A percentile compares a stretch with the other conserved stretches of the same genome.
These are phyloP conservation scores for Brachyalestes nurse DNA, from an alignment of 2,797 vertebrate species.

Conservation along the genomic window DNA sequence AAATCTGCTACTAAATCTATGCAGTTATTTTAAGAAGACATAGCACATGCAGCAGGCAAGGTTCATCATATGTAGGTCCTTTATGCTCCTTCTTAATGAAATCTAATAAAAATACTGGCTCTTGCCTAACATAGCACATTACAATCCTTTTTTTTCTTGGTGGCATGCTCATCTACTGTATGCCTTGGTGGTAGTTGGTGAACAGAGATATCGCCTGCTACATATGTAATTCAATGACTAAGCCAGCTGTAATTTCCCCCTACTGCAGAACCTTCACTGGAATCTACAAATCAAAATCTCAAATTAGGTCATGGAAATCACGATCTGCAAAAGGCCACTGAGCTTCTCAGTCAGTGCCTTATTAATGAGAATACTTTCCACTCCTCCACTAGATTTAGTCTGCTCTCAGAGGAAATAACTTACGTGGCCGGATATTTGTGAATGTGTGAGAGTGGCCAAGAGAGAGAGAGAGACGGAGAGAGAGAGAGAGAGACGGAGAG, in stretches of 20 bases:
- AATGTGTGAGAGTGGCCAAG: neutral
- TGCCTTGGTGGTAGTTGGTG: neutral
- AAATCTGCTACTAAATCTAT: neutral
- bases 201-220: neutral
- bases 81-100: no score
- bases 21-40: neutral
- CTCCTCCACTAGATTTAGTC: conserved; percentile 63
- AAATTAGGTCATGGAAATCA: conserved; percentile 48
- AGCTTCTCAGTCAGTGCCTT: conserved; percentile 58
- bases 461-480: conserved; percentile 42
- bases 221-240: conserved; percentile 29
- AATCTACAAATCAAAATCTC: conserved; percentile 41
- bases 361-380: conserved; percentile 73
- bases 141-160: neutral
- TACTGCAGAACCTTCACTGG: conserved; percentile 5
- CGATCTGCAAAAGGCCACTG: conserved; percentile 45
- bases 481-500: no score
- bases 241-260: neutral
- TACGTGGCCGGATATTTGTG: conserved; percentile 46
- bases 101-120: no score
- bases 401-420: conserved; percentile 62
- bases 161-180: neutral
- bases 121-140: no score
- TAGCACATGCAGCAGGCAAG: no score
- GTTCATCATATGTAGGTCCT: neutral